Evolutionary conservation across 1,140 invertebrate genomes (phyloP), one percentile per base, ranked within the genome.

Genomic region (Leguminivora glycinivorella): DNA sequence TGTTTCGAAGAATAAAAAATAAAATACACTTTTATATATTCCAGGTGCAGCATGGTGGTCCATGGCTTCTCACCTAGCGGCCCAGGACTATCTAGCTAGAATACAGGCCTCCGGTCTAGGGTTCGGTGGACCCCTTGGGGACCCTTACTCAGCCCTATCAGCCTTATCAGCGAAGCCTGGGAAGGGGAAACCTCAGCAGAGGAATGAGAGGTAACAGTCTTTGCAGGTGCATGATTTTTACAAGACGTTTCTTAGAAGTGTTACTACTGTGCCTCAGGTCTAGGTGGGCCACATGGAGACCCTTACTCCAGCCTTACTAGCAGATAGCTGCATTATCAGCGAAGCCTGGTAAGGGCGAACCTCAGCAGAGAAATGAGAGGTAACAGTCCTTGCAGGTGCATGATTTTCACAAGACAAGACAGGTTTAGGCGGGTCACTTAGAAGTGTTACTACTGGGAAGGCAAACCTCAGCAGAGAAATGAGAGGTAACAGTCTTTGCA

Each of bases 41-140:
- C 70, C 91, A 93, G 96, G 95, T 89, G 95, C 95, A 75, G 95
- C 95, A 71, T 97, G 96, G 96, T 97, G 96, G 96, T 95, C 95
- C 24, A 96, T 97, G 96, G 96, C 96, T 24, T 96, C 95, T 29
- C 96, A 97, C 80, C 87, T 97, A 70, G 96, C 96, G 14, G 96
- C 96, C 4, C 96, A 97, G 83, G 96, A 97, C 82, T 97, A 97
- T 89, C 93, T 97, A 38, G 95, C 95, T 24, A 93, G 96, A 70
- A 88, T 97, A 68, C 96, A 97, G 87, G 95, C 95, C 1, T 94
- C 95, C 22, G 95, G 95, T 4, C 84, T 96, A 24, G 94, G 95
- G 58, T 94, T 94, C 72, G 93, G 94, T 9, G 93, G 95, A 2
- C 86, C 81, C 1, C 63, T 89, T 7, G 83, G 80, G 0, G 93